Percentiles rank a stretch among this genome's conserved stretches.
Evolutionary conservation across 2,888 invertebrate genomes (phyloP).

Genomic region (Drosophila mimica): DNA sequence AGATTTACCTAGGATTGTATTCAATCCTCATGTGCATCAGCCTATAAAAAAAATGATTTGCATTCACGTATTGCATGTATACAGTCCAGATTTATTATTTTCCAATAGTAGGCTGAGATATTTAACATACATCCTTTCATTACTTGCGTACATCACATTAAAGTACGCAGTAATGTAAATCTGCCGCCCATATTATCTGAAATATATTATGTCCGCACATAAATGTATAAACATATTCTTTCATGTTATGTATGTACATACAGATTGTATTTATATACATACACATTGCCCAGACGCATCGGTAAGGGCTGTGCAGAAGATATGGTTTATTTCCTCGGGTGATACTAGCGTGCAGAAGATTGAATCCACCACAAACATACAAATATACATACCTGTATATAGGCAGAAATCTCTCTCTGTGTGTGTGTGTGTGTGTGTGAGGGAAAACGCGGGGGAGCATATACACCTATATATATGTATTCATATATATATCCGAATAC

Average conservation of each 20-base stretch:
- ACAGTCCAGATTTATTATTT: slow-evolving; percentile 21
- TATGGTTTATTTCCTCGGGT: slow-evolving; percentile 77
- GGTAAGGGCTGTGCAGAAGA: slow-evolving; percentile 34
- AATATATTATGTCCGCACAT: neutral
- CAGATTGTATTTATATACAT: slow-evolving; percentile 9
- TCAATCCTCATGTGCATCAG: slow-evolving; percentile 5
- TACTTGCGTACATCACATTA: neutral
- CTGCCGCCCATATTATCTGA: neutral
- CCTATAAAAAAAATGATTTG: neutral
- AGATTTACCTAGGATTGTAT: slow-evolving; percentile 19
- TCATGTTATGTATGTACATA: slow-evolving; percentile 9
- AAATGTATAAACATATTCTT: neutral
- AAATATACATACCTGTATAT: slow-evolving; percentile 55
- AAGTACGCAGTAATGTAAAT: neutral
- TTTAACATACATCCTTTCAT: slow-evolving; percentile 1
- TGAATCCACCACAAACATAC: slow-evolving; percentile 57
- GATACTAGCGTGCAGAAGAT: slow-evolving; percentile 68
- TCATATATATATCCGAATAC: slow-evolving; percentile 26
- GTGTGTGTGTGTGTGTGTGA: slow-evolving; percentile 19
- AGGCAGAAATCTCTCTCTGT: slow-evolving; percentile 27
- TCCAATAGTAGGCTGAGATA: slow-evolving; percentile 4
- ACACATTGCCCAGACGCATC: slow-evolving; percentile 28
- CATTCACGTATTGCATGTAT: slow-evolving; percentile 13
- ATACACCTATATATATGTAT: slow-evolving; percentile 26
- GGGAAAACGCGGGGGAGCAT: slow-evolving; percentile 18